Conservation (phyloP, 1,140 invertebrate genomes). For the Sarcophaga peregrina region DNA sequence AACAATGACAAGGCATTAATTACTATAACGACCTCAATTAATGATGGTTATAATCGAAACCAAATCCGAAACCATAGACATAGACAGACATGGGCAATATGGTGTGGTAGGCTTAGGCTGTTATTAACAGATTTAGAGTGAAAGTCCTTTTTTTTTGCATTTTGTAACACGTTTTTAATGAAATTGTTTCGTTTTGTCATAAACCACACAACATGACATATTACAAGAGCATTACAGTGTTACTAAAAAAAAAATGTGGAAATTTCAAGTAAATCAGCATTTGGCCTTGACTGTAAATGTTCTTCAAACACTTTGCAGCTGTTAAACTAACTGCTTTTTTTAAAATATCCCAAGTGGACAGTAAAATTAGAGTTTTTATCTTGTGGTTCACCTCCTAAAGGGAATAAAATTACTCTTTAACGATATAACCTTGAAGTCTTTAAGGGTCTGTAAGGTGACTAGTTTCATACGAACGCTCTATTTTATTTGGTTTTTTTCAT, state of each 20-base stretch:
- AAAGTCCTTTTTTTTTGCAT: neutral
- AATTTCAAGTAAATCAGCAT: too few relatives aligned
- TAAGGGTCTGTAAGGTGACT: too few relatives aligned
- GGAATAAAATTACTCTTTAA: neutral
- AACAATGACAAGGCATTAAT: constrained; percentile 35
- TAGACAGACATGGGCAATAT: too few relatives aligned
- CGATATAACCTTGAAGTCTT: neutral
- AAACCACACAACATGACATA: constrained; percentile 41
- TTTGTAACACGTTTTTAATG: constrained; percentile 6
- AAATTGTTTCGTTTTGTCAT: constrained; percentile 30
- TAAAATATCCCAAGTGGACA: too few relatives aligned
- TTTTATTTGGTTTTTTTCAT: too few relatives aligned
- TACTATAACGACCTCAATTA: constrained; percentile 40
- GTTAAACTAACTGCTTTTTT: neutral
- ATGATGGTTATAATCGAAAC: constrained; percentile 19
- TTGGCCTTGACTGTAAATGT: neutral
- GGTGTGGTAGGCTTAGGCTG: too few relatives aligned
- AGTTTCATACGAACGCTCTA: too few relatives aligned
- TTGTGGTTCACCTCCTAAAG: neutral
- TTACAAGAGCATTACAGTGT: neutral
- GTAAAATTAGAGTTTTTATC: neutral
- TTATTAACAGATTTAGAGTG: neutral
- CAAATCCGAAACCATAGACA: neutral
- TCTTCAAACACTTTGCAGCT: neutral
- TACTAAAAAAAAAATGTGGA: too few relatives aligned